Evolutionary conservation across 2,113 vertebrate species (phyloP).

Genomic region (Pipa parva): DNA sequence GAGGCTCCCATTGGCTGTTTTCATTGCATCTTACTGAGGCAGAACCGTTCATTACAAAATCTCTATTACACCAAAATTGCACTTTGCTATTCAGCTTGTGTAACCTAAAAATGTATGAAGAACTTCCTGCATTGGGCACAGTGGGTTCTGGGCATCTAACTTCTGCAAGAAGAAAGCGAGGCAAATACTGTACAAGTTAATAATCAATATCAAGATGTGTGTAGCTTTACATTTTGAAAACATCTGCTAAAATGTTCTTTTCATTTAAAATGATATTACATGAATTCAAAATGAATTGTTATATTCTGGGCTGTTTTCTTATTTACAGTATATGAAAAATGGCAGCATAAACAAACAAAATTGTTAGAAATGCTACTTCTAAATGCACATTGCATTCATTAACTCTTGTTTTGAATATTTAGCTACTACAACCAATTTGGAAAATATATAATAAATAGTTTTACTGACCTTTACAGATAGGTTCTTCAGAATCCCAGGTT

Average conservation of each 20-base stretch:
- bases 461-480: not conserved
- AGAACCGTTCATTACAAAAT: constrained; percentile 48
- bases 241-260: no score
- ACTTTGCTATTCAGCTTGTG: constrained; percentile 44
- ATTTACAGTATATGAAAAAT: no score
- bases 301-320: no score
- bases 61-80: constrained; percentile 48
- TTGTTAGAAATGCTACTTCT: no score
- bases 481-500: constrained; percentile 50
- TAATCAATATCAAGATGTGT: fast-evolving
- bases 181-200: fast-evolving
- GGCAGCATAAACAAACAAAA: no score
- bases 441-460: no score
- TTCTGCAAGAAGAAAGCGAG: fast-evolving
- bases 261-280: no score
- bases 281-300: no score
- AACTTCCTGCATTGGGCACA: constrained; percentile 46
- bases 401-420: no score
- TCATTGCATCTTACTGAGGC: constrained; percentile 41
- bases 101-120: constrained; percentile 33
- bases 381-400: no score
- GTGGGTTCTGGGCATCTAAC: constrained; percentile 42
- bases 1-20: constrained; percentile 48
- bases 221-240: no score
- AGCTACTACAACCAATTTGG: no score